Evolutionary conservation across 2,113 vertebrate genomes (phyloP).

Genomic region (Petroica traversi): DNA sequence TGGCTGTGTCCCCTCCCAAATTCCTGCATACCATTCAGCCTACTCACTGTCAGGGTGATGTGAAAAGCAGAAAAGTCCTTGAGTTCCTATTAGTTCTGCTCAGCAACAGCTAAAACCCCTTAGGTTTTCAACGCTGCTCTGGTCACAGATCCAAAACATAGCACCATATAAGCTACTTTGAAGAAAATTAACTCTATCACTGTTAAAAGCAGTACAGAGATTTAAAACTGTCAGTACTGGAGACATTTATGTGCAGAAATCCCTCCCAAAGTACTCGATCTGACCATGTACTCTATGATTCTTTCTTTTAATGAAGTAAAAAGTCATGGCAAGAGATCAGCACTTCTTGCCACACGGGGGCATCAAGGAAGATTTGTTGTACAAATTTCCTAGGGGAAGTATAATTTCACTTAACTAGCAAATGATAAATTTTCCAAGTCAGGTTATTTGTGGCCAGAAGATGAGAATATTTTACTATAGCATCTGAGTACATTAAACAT

Average conservation of each 20-base stretch:
- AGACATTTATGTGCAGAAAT: background rate
- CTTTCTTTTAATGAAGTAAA: background rate
- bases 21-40: background rate
- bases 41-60: accelerated
- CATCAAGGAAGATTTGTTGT: background rate
- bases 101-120: background rate
- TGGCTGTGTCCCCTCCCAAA: background rate
- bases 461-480: background rate
- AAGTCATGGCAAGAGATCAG: background rate
- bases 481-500: background rate
- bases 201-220: background rate
- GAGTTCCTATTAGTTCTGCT: background rate
- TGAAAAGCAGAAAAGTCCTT: background rate
- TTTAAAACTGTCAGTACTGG: background rate
- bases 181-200: background rate
- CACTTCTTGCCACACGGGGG: background rate
- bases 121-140: background rate
- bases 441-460: background rate
- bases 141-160: background rate
- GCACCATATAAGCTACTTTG: background rate
- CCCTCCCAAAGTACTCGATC: background rate
- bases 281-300: background rate
- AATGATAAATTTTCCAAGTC: background rate
- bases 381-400: background rate
- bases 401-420: conserved; percentile 3